Evolutionary conservation across 2,113 vertebrate genomes (phyloP).

Genomic region (Calidris pugnax): DNA sequence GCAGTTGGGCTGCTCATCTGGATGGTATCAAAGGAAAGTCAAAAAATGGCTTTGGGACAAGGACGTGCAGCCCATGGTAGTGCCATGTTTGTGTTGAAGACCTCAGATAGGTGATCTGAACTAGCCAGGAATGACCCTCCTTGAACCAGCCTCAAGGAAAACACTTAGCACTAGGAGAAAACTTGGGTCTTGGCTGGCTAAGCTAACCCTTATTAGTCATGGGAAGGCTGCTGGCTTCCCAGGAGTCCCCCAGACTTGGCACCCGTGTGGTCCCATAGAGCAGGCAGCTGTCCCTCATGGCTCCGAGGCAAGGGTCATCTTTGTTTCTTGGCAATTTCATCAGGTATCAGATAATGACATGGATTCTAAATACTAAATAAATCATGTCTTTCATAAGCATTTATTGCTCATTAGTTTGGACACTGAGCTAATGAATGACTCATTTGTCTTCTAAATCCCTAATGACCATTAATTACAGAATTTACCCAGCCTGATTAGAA

Average conservation of each 20-base stretch:
- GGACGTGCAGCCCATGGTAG: fast-evolving
- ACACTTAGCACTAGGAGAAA: neutral
- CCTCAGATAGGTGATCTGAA: neutral
- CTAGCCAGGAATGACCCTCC: neutral
- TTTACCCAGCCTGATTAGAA: constrained; percentile 11
- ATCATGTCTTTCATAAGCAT: constrained; percentile 65
- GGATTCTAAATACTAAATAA: constrained; percentile 55
- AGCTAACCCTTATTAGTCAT: neutral
- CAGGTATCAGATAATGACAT: constrained; percentile 3
- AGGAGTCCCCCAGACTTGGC: neutral
- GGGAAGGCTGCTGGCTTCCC: neutral
- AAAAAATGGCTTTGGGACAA: neutral
- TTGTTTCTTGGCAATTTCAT: neutral
- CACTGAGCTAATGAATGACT: constrained; percentile 46
- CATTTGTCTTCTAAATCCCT: constrained; percentile 65
- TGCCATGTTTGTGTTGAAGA: neutral
- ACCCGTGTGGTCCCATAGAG: neutral
- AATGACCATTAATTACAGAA: constrained; percentile 61
- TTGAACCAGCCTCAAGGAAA: neutral
- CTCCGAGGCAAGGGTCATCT: neutral
- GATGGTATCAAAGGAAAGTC: neutral
- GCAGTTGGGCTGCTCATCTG: neutral
- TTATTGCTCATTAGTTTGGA: constrained; percentile 68
- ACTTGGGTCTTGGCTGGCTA: neutral
- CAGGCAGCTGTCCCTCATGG: neutral